Percentiles rank a stretch among this genome's conserved stretches.
phyloP scores from a whole-genome alignment of 2,113 vertebrate genomes.

The Microtus pennsylvanicus region DNA sequence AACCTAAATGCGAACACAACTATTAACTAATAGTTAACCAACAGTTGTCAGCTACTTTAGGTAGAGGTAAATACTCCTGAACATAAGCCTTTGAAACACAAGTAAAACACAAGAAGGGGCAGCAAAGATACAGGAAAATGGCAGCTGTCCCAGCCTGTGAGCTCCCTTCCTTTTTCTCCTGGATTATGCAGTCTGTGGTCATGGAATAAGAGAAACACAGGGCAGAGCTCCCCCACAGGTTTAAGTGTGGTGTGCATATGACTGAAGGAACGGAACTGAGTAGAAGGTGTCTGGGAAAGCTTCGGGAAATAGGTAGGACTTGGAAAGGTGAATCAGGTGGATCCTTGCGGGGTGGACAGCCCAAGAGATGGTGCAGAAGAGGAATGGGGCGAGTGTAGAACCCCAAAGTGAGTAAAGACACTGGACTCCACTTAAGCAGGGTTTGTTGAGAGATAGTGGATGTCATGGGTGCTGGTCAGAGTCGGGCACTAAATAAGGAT shows the following conservation, averaged over 20 bases:
- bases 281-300: neutral
- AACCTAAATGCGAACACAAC: neutral
- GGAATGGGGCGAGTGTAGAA: no score
- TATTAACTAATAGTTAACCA: neutral
- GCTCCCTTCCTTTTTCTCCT: fast-evolving
- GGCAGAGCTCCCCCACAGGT: fast-evolving
- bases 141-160: no score
- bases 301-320: fast-evolving
- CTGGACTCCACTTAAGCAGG: neutral
- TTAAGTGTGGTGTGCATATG: neutral
- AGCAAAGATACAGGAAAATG: neutral
- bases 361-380: neutral
- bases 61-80: neutral
- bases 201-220: neutral
- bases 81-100: neutral
- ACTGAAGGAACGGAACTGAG: neutral
- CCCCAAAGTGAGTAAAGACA: no score
- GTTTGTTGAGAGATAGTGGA: no score
- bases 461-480: neutral
- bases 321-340: neutral
- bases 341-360: neutral
- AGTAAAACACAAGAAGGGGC: neutral
- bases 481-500: neutral
- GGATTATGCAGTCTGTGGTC: no score
- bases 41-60: neutral